Base-by-base conservation (phyloP, 1,140 invertebrate species). In the Heliconius himera region DNA sequence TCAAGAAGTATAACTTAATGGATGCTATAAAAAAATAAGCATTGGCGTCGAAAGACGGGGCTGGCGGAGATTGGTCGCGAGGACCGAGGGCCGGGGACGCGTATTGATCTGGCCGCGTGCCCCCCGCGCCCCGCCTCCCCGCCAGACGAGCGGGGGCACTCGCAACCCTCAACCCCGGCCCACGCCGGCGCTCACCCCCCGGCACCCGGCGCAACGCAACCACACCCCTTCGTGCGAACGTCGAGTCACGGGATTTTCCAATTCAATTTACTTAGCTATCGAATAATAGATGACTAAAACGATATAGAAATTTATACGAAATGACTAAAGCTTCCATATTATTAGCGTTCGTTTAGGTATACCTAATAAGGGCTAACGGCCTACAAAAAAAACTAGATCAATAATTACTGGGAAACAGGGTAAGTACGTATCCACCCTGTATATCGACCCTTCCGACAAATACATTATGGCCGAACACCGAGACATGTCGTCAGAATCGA, bases 171-270 rank as follows among this genome's bases (percentile, higher is more conserved):
- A 85, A 16, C 87, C 90, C 89, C 88, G 73, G 81, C 79, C 79
- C 84, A 75, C 77, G 70, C 78, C 82, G 76, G 78, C 85, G 82
- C 80, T 79, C 83, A 75, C 84, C 87, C 81, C 85, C 81, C 83
- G 81, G 81, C 88, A 84, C 86, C 87, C 83, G 82, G 81, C 84
- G 81, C 83, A 84, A 90, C 87, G 83, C 88, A 87, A 90, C 91
- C 91, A 93, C 93, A 94, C 93, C 91, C 91, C 90, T 92, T 88
- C 88, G 89, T 89, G 85, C 89, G 83, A 90, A 85, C 81, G 84
- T 85, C 89, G 85, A 93, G 88, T 93, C 93, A 94, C 87, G 91
- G 93, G 93, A 90, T 91, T 93, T 94, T 94, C 91, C 93, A 91
- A 93, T 92, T 94, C 90, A 92, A 93, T 93, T 93, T 94, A 87